Base-by-base conservation (phyloP, 2,113 vertebrate species). In the Muntiacus muntjak region DNA sequence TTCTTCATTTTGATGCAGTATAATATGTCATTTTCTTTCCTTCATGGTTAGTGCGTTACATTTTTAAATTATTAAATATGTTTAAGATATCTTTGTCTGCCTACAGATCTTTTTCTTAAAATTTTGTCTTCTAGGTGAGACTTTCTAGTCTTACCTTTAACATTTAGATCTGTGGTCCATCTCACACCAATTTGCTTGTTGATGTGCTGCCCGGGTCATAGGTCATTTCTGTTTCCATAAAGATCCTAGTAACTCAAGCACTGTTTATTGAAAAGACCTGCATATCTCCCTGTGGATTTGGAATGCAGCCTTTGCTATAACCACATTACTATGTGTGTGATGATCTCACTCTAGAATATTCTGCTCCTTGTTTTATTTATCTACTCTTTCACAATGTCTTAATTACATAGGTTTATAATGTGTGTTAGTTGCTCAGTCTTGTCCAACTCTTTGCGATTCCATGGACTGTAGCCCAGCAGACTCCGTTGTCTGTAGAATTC, bases 101-200 rank as follows among this genome's bases (percentile, higher is more conserved):
- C 45, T 60, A 74, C 40, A 60, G 45, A 5, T 7, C 33, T 28
- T 52, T 30, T 33, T 8, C 36, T 28, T 17, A 36, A 12, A 21
- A 3, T 64, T 19, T 60, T 40, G 33, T 60, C 45, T 50, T 79
- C 50, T 23, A 4, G n/a, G 30, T 1, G 12, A 12, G 12, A n/a
- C 74, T 36, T 26, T 43, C 14, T 43, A 62, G 36, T 5, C 52
- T 47, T 4, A 1, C 58, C 36, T 26, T 45, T 15, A 3, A 15
- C 17, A 6, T 26, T n/a, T 28, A n/a, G 83, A 7, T 76, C 58
- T 57, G 2, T 45, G 26, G 7, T 26, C 82, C 12, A 1, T 11
- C 67, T 84, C 12, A 1, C 11, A 6, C 47, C 11, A 1, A 11
- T 16, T 14, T 30, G 23, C 81, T 21, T 1, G 33, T 2, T 1